Conservation (phyloP, 2,797 vertebrate genomes). For the Halcyon leucocephala region DNA sequence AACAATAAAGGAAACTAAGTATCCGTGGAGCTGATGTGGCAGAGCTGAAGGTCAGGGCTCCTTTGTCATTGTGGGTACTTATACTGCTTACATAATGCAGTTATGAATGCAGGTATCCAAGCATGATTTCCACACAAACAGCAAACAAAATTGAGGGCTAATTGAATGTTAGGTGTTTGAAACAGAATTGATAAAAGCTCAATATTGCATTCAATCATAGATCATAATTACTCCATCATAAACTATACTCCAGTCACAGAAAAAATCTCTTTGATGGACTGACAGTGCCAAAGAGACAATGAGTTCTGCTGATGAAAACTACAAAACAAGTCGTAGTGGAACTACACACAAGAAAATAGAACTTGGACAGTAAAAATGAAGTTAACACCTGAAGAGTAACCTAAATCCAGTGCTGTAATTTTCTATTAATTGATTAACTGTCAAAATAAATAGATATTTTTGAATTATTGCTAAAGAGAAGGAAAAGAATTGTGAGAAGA, state of each 20-base stretch:
- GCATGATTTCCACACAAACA: neutral
- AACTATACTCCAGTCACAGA: neutral
- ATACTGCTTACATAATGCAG: neutral
- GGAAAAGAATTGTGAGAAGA: conserved; percentile 11
- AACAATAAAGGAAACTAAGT: conserved; percentile 61
- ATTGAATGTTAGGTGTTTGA: neutral
- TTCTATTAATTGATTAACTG: conserved; percentile 52
- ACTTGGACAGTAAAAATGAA: neutral
- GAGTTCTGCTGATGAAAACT: neutral
- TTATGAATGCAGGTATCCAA: neutral
- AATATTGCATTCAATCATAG: neutral
- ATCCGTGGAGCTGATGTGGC: conserved; percentile 43
- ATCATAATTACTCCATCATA: neutral
- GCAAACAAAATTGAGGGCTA: neutral
- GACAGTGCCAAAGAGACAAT: neutral
- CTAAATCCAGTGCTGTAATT: neutral
- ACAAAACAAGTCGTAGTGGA: neutral
- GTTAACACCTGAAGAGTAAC: neutral
- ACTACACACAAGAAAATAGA: neutral
- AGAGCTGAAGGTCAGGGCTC: conserved; percentile 75
- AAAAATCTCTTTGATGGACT: neutral
- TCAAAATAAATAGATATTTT: conserved; percentile 14
- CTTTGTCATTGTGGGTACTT: neutral
- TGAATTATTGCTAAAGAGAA: conserved; percentile 16
- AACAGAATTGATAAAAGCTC: neutral